Evolutionary conservation across 2,888 invertebrate species (phyloP).

Genomic region (Epirrhoe tristata): DNA sequence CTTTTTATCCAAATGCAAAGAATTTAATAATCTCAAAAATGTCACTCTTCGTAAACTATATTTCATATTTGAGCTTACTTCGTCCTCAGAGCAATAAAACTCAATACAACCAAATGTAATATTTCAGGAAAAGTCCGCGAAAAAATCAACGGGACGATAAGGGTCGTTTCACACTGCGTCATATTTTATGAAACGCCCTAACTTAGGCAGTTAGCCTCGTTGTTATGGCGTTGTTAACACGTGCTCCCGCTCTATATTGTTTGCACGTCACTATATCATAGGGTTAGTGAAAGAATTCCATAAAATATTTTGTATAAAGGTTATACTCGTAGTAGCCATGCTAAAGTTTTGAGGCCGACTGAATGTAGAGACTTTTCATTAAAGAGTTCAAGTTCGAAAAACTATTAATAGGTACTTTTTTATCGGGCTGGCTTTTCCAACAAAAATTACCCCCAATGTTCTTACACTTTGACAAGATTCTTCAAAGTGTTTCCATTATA

Average conservation of each 20-base stretch:
- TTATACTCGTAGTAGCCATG: not conserved
- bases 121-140: slow-evolving; percentile 43
- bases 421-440: too few species aligned
- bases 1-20: too few species aligned
- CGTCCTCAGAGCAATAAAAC: too few species aligned
- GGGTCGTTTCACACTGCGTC: slow-evolving; percentile 74
- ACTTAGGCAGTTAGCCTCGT: slow-evolving; percentile 81
- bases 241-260: slow-evolving; percentile 78
- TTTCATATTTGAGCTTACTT: too few species aligned
- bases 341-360: too few species aligned
- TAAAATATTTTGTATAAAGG: not conserved
- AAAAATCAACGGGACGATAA: slow-evolving; percentile 71
- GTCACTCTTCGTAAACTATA: too few species aligned
- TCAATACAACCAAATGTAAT: slow-evolving; percentile 9
- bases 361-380: too few species aligned
- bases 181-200: slow-evolving; percentile 83
- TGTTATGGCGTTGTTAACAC: slow-evolving; percentile 83
- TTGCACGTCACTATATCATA: slow-evolving; percentile 72
- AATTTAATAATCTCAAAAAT: too few species aligned
- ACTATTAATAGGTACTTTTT: too few species aligned
- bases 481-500: not conserved
- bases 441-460: too few species aligned
- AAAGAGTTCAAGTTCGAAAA: too few species aligned
- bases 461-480: not conserved
- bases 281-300: slow-evolving; percentile 56